These are phyloP conservation scores for Cephus runcator DNA, from an alignment of 2,888 invertebrate genomes.

Conservation along the genomic window DNA sequence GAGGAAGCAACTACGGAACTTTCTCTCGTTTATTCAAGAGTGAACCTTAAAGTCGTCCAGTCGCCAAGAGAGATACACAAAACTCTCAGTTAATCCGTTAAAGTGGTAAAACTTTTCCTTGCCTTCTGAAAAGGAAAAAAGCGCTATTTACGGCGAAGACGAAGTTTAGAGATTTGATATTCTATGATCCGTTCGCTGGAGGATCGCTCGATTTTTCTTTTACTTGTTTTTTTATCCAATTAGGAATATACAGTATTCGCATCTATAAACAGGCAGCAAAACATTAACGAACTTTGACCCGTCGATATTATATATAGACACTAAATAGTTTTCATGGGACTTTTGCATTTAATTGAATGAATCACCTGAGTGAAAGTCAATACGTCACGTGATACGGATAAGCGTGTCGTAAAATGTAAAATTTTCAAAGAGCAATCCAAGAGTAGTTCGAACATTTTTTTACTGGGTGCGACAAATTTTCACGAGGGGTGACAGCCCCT, in stretches of 20 bases:
- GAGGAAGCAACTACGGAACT: background rate
- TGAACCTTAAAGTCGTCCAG: background rate
- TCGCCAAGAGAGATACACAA: background rate
- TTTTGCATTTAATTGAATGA: no score
- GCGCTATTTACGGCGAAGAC: conserved; percentile 44
- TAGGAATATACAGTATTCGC: no score
- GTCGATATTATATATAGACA: no score
- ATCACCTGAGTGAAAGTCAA: no score
- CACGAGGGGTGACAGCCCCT: background rate
- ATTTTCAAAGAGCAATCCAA: background rate
- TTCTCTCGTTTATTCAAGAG: background rate
- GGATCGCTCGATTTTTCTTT: background rate
- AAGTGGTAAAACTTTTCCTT: conserved; percentile 27
- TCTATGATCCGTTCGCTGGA: background rate
- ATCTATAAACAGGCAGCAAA: no score
- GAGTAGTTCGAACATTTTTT: background rate
- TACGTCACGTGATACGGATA: no score
- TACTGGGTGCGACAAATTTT: background rate
- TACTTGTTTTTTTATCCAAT: no score
- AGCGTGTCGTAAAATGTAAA: no score
- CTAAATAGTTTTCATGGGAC: no score
- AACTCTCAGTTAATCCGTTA: conserved; percentile 33
- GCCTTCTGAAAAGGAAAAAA: conserved; percentile 15
- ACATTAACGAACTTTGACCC: no score
- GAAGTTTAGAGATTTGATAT: background rate